Evolutionary conservation across 2,888 invertebrate genomes (phyloP).

Genomic region (Drosophila mulleri): DNA sequence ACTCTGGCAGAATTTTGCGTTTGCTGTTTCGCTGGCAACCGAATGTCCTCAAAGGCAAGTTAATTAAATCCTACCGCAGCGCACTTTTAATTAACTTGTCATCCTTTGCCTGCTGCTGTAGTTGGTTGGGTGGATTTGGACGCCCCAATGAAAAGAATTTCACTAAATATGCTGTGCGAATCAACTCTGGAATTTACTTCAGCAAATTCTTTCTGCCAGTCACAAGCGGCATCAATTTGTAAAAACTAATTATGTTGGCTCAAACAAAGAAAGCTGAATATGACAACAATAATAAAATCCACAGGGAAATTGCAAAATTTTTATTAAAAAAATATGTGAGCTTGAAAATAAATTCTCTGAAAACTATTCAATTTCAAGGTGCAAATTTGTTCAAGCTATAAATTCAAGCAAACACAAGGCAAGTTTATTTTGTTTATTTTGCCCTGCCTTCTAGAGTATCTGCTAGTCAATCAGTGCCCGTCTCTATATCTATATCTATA

Average conservation of each 20-base stretch:
- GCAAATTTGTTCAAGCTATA: too few relatives aligned
- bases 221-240: background rate
- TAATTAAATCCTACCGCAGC: conserved; percentile 39
- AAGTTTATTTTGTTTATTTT: too few relatives aligned
- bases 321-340: background rate
- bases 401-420: too few relatives aligned
- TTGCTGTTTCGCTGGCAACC: conserved; percentile 12
- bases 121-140: conserved; percentile 19
- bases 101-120: conserved; percentile 11
- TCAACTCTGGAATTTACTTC: background rate
- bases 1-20: conserved; percentile 12
- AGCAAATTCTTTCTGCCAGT: background rate
- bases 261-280: background rate
- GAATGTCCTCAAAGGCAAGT: conserved; percentile 38
- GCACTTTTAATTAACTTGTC: conserved; percentile 51
- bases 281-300: background rate
- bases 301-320: background rate
- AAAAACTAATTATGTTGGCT: background rate
- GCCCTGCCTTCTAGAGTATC: background rate
- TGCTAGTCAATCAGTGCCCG: background rate
- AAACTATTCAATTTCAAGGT: background rate
- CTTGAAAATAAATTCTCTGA: background rate
- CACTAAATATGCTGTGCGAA: background rate
- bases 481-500: too few relatives aligned
- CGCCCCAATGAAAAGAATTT: conserved; percentile 11